Evolutionary conservation across 2,888 invertebrate genomes (phyloP).

Genomic region (Pediacus dermestoides): DNA sequence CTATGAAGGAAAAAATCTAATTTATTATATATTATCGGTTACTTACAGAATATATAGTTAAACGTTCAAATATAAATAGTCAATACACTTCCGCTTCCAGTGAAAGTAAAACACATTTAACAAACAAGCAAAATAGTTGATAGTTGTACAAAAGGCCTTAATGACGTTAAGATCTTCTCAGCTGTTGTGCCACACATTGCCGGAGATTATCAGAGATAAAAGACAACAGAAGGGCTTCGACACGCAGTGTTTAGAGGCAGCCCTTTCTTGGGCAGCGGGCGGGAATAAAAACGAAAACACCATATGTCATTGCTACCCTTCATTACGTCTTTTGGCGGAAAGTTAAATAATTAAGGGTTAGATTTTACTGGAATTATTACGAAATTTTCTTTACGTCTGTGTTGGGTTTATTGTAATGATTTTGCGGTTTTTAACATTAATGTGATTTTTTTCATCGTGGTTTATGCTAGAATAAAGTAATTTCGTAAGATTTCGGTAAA

Average conservation of each 20-base stretch:
- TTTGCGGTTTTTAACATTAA: slow-evolving; percentile 12
- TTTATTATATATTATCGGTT: too few species aligned
- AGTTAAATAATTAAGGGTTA: slow-evolving; percentile 15
- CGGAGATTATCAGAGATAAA: slow-evolving; percentile 29
- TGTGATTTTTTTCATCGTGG: slow-evolving; percentile 15
- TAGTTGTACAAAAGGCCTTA: too few species aligned
- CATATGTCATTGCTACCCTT: slow-evolving; percentile 28
- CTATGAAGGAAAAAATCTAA: too few species aligned
- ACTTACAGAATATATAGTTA: too few species aligned
- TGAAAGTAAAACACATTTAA: slow-evolving; percentile 11
- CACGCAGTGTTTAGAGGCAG: too few species aligned
- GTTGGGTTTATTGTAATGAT: too few species aligned
- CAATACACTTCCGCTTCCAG: slow-evolving; percentile 13
- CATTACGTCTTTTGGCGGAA: too few species aligned
- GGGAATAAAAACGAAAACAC: slow-evolving; percentile 23
- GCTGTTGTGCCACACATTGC: slow-evolving; percentile 28
- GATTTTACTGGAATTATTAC: slow-evolving; percentile 10
- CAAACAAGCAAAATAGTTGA: too few species aligned
- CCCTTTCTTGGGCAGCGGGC: slow-evolving; percentile 23
- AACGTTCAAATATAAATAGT: too few species aligned
- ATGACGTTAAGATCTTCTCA: too few species aligned
- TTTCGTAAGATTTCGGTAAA: slow-evolving; percentile 5
- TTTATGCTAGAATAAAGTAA: slow-evolving; percentile 10
- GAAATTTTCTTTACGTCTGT: too few species aligned
- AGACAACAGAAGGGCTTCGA: slow-evolving; percentile 25